phyloP scores from a whole-genome alignment of 2,888 invertebrate species.

The Latrodectus elegans region DNA sequence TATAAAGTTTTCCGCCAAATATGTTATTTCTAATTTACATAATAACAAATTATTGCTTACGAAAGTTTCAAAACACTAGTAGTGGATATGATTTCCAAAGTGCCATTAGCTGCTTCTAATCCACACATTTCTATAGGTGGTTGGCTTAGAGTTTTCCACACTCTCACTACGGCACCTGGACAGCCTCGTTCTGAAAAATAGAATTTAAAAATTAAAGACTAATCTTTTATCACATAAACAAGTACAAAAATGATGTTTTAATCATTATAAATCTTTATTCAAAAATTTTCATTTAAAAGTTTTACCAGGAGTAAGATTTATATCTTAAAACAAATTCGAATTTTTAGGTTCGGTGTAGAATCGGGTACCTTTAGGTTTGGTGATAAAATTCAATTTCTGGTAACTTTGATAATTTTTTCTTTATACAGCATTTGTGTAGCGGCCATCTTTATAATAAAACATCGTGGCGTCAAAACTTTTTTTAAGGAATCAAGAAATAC shows the following conservation, averaged over 20 bases:
- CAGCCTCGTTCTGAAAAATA: slow-evolving; percentile 80
- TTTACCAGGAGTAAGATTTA: not conserved
- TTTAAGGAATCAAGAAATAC: too few relatives aligned
- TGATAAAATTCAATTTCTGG: too few relatives aligned
- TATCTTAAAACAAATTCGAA: not conserved
- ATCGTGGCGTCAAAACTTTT: too few relatives aligned
- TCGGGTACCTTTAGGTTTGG: not conserved
- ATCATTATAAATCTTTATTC: not conserved
- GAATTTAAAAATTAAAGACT: not conserved
- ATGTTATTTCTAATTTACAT: not conserved
- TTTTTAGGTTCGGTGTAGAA: too few relatives aligned
- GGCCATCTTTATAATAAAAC: too few relatives aligned
- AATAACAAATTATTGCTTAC: slow-evolving; percentile 62
- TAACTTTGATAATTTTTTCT: too few relatives aligned
- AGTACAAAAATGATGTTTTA: not conserved
- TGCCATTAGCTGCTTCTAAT: slow-evolving; percentile 80
- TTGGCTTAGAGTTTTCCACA: slow-evolving; percentile 88
- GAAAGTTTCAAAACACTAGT: slow-evolving; percentile 70
- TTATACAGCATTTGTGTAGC: too few relatives aligned
- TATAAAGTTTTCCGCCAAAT: too few relatives aligned
- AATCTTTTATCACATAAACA: not conserved
- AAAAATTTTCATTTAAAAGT: not conserved
- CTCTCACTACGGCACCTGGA: slow-evolving; percentile 90
- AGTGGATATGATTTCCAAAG: slow-evolving; percentile 69
- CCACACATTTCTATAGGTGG: slow-evolving; percentile 92